Evolutionary conservation across 2,888 invertebrate species (phyloP).

Genomic region (Xestia sexstrigata): DNA sequence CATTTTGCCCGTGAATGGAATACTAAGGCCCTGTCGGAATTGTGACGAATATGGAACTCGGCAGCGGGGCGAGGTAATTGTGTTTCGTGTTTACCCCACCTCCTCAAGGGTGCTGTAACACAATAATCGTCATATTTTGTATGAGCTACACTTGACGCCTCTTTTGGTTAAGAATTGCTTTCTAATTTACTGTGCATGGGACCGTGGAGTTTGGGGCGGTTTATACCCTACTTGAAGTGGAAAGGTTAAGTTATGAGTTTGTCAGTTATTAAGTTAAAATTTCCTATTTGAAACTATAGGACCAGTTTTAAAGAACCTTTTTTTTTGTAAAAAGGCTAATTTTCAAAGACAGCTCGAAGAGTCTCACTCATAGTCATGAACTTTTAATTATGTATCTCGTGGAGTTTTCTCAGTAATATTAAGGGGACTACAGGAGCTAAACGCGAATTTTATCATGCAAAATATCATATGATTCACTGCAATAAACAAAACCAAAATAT

Average conservation of each 20-base stretch:
- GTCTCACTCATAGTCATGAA: no score
- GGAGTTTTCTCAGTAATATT: neutral
- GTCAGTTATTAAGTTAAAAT: neutral
- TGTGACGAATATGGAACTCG: constrained; percentile 80
- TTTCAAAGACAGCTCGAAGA: neutral
- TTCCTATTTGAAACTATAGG: neutral
- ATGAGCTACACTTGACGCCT: constrained; percentile 67
- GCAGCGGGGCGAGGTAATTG: constrained; percentile 80
- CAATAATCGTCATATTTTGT: constrained; percentile 84
- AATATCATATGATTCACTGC: no score
- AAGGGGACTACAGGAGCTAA: no score
- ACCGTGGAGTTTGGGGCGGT: constrained; percentile 45
- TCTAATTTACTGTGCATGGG: constrained; percentile 51
- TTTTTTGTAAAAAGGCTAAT: neutral
- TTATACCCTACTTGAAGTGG: constrained; percentile 20
- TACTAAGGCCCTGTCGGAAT: constrained; percentile 64
- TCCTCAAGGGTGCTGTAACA: constrained; percentile 73
- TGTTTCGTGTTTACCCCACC: constrained; percentile 77
- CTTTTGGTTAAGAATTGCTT: constrained; percentile 59
- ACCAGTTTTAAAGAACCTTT: neutral
- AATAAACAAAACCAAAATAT: no score
- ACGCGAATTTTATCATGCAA: no score
- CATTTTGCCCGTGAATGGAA: constrained; percentile 77
- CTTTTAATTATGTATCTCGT: neutral
- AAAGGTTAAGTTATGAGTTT: constrained; percentile 2